Conservation (phyloP, 2,888 invertebrate genomes). For the Neuroscelio doddi region DNA sequence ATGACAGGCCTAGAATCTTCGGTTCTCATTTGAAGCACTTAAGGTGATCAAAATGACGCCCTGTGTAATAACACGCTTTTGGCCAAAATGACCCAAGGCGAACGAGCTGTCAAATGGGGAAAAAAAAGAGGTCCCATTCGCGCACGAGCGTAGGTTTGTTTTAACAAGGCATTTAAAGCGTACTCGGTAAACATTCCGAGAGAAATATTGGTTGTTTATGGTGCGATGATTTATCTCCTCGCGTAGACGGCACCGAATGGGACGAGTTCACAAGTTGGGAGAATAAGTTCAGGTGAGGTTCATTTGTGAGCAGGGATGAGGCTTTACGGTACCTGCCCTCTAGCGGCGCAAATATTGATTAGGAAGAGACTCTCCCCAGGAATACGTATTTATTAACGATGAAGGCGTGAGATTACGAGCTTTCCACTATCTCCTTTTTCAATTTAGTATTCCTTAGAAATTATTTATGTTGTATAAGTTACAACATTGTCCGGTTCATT, state of each 20-base stretch:
- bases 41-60: slow-evolving; percentile 44
- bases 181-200: slow-evolving; percentile 72
- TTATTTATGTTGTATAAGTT: too few species aligned
- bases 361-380: too few species aligned
- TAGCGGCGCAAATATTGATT: slow-evolving; percentile 24
- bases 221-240: slow-evolving; percentile 70
- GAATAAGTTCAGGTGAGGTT: slow-evolving; percentile 61
- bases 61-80: slow-evolving; percentile 37
- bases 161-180: slow-evolving; percentile 72
- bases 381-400: too few species aligned
- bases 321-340: slow-evolving; percentile 35
- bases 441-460: too few species aligned
- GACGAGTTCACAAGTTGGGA: slow-evolving; percentile 47
- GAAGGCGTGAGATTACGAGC: too few species aligned
- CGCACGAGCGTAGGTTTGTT: slow-evolving; percentile 70
- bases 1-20: too few species aligned
- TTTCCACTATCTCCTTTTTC: too few species aligned
- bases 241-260: slow-evolving; percentile 55
- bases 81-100: slow-evolving; percentile 31
- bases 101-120: slow-evolving; percentile 47
- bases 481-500: too few species aligned
- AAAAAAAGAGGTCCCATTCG: slow-evolving; percentile 52
- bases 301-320: slow-evolving; percentile 51
- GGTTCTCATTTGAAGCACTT: slow-evolving; percentile 8
- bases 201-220: slow-evolving; percentile 72